phyloP scores from a whole-genome alignment of 2,797 vertebrate species.

The Danio albolineatus region DNA sequence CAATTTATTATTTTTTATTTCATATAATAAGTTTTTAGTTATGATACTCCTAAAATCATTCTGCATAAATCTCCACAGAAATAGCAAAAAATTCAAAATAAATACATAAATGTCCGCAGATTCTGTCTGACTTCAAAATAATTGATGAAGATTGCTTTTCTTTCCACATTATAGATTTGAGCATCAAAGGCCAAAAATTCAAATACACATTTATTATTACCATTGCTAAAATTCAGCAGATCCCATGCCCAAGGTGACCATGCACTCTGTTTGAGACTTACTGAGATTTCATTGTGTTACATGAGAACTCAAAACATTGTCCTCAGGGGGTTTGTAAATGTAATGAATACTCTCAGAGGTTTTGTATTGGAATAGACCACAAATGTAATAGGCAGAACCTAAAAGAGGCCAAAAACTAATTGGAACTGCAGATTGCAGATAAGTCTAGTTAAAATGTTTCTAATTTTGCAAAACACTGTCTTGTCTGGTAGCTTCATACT shows the following conservation, averaged over 20 bases:
- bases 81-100: no score
- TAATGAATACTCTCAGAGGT: background rate
- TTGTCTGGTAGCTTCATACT: conserved; percentile 4
- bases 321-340: conserved; percentile 20
- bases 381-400: conserved; percentile 1
- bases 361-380: background rate
- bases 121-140: conserved; percentile 20
- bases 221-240: conserved; percentile 58
- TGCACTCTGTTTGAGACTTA: background rate
- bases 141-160: conserved; percentile 50
- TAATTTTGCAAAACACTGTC: background rate
- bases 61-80: no score
- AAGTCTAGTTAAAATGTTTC: background rate
- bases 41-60: no score
- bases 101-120: no score
- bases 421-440: conserved; percentile 1
- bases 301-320: conserved; percentile 19
- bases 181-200: conserved; percentile 49
- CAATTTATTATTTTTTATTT: no score
- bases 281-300: conserved; percentile 18
- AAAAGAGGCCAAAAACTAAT: background rate
- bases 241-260: conserved; percentile 37
- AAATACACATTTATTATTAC: conserved; percentile 31
- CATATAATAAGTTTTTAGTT: no score
- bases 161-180: conserved; percentile 27